Evolutionary conservation across 2,797 vertebrate genomes (phyloP).

Genomic region (Echiichthys vipera): DNA sequence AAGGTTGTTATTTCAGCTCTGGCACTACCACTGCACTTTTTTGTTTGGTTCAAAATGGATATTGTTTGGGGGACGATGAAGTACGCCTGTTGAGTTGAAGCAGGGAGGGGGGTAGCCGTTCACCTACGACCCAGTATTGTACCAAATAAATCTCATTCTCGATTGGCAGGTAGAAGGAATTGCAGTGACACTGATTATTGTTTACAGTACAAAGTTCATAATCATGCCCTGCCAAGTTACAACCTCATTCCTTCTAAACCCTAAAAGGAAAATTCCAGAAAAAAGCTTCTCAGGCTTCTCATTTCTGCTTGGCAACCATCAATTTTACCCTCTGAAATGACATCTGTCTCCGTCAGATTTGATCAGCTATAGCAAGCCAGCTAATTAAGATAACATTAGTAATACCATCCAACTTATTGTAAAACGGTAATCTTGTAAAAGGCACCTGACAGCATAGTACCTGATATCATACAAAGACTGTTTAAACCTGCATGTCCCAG

Average conservation of each 20-base stretch:
- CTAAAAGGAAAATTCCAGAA: not conserved
- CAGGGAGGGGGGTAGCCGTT: not conserved
- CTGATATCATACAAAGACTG: no score
- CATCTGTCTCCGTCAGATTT: not conserved
- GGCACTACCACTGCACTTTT: constrained; percentile 11
- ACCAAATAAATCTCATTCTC: not conserved
- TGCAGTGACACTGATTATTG: not conserved
- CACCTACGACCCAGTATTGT: not conserved
- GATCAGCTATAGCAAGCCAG: no score
- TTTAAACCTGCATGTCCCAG: not conserved
- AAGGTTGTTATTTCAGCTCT: constrained; percentile 38
- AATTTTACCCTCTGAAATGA: not conserved
- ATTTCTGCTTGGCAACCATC: not conserved
- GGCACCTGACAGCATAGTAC: not conserved
- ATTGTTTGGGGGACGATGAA: constrained; percentile 16
- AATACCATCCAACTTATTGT: not conserved
- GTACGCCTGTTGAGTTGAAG: not conserved
- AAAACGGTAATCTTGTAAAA: not conserved
- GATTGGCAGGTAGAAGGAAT: not conserved
- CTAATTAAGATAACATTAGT: not conserved
- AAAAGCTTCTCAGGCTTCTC: not conserved
- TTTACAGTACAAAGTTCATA: no score
- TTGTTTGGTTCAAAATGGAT: constrained; percentile 25
- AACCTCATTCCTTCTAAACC: not conserved
- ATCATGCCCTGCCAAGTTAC: no score